These are phyloP conservation scores for Diarsia dahlii DNA, from an alignment of 2,888 invertebrate species.

Conservation along the genomic window DNA sequence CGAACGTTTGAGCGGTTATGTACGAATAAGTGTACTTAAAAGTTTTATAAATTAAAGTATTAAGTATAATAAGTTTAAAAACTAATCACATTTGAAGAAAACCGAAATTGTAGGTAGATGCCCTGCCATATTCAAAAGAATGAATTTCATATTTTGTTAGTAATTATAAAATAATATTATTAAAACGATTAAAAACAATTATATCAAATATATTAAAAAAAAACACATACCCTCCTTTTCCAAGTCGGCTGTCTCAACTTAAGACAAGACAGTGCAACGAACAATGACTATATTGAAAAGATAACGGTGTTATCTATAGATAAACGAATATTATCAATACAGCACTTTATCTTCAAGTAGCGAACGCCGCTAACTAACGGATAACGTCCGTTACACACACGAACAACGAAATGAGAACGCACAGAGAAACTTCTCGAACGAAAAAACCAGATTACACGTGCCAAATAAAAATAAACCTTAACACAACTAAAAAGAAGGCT, in stretches of 20 bases:
- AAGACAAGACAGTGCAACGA: conserved; percentile 37
- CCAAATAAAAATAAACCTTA: conserved; percentile 37
- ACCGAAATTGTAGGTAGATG: not conserved
- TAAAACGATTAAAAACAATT: too few relatives aligned
- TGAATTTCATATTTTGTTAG: too few relatives aligned
- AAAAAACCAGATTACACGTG: conserved; percentile 14
- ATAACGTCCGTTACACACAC: conserved; percentile 53
- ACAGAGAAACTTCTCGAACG: conserved; percentile 22
- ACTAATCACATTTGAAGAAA: not conserved
- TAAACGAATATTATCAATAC: conserved; percentile 61
- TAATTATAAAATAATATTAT: too few relatives aligned
- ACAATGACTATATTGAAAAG: conserved; percentile 50
- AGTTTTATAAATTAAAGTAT: not conserved
- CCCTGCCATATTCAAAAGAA: too few relatives aligned
- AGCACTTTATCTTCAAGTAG: conserved; percentile 40
- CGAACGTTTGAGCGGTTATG: too few relatives aligned
- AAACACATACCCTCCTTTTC: conserved; percentile 50
- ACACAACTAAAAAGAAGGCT: not conserved
- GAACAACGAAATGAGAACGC: conserved; percentile 49
- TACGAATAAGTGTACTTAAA: too few relatives aligned
- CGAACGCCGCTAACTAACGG: conserved; percentile 50
- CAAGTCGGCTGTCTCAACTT: conserved; percentile 41
- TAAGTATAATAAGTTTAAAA: not conserved
- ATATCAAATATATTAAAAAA: too few relatives aligned
- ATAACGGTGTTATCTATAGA: conserved; percentile 58